These are phyloP conservation scores for Acromyrmex charruanus DNA, from an alignment of 1,140 invertebrate species.

Conservation along the genomic window DNA sequence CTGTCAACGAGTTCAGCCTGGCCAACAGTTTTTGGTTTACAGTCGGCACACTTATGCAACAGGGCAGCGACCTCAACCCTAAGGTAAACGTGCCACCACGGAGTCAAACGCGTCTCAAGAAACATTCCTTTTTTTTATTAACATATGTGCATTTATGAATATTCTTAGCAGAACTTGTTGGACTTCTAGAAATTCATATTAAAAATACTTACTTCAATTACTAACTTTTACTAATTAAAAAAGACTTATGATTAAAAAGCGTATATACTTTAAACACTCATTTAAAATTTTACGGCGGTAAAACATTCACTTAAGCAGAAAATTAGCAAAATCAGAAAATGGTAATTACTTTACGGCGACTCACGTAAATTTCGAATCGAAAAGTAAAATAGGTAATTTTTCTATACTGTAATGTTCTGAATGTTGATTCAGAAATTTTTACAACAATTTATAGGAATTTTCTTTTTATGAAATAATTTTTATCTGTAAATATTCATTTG, in stretches of 20 bases:
- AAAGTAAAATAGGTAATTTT: slow-evolving; percentile 1
- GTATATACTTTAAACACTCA: not conserved
- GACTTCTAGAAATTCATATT: not conserved
- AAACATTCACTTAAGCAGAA: not conserved
- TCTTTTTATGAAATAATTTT: too few relatives aligned
- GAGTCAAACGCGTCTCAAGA: slow-evolving; percentile 55
- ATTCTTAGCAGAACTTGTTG: not conserved
- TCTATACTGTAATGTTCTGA: not conserved
- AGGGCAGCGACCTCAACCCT: slow-evolving; percentile 95
- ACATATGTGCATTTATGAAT: not conserved
- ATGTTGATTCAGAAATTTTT: not conserved
- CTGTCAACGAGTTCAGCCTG: slow-evolving; percentile 93
- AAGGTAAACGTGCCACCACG: slow-evolving; percentile 87
- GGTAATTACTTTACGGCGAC: not conserved
- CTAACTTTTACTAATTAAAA: slow-evolving; percentile 33
- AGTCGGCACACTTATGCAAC: slow-evolving; percentile 97
- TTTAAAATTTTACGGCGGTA: not conserved
- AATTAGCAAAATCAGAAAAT: not conserved
- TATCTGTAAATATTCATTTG: too few relatives aligned
- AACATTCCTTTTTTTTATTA: slow-evolving; percentile 14
- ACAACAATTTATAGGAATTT: not conserved
- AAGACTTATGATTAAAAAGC: not conserved
- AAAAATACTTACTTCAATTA: not conserved
- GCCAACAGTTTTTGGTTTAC: slow-evolving; percentile 96
- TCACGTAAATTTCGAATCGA: slow-evolving; percentile 28